Percentiles rank a stretch among this genome's conserved stretches.
These are phyloP conservation scores for Pseudorectes ferrugineus DNA, from an alignment of 2,113 vertebrate genomes.

Conservation along the genomic window DNA sequence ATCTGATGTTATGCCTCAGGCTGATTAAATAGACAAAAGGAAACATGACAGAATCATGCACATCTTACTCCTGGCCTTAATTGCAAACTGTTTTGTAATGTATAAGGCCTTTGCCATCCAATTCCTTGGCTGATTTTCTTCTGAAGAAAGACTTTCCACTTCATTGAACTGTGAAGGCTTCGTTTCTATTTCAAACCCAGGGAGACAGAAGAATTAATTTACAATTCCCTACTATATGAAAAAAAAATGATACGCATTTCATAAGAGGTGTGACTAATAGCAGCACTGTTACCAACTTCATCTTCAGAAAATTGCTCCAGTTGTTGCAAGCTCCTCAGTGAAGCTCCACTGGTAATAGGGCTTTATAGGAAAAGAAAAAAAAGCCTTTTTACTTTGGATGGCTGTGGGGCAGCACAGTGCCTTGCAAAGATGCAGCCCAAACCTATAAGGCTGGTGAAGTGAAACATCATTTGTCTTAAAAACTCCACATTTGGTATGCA, in stretches of 20 bases:
- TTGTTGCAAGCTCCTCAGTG: neutral
- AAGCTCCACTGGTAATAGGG: neutral
- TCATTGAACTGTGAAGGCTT: constrained; percentile 51
- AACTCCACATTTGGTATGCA: neutral
- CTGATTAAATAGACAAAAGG: constrained; percentile 46
- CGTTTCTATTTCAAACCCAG: neutral
- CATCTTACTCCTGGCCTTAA: constrained; percentile 39
- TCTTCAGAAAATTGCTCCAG: constrained; percentile 12
- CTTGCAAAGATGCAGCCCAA: neutral
- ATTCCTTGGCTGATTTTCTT: constrained; percentile 43
- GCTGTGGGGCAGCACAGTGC: neutral
- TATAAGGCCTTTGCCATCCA: constrained; percentile 30
- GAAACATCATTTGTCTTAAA: neutral
- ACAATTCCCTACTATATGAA: constrained; percentile 6
- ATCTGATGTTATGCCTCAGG: constrained; percentile 24
- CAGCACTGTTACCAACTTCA: neutral
- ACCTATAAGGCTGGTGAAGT: neutral
- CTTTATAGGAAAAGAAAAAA: neutral
- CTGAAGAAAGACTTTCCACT: constrained; percentile 58
- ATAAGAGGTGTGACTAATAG: neutral
- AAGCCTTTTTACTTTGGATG: neutral
- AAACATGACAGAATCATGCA: constrained; percentile 15
- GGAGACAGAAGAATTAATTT: constrained; percentile 38
- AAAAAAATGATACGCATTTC: neutral
- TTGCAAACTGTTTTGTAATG: constrained; percentile 52